Conservation (phyloP, 2,113 vertebrate species). For the Puma concolor region DNA sequence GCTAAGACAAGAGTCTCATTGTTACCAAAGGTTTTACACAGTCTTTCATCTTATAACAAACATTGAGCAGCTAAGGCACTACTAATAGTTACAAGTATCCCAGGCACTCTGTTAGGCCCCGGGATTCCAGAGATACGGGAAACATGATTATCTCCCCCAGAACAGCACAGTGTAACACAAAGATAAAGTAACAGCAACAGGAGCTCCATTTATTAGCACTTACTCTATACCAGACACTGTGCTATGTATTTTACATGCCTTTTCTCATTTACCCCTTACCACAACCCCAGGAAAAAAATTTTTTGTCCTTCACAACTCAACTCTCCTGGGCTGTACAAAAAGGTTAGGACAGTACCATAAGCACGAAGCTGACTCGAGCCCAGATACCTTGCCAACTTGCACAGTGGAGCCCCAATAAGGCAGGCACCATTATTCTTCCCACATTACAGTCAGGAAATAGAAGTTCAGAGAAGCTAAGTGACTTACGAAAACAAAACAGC, state of each 20-base stretch:
- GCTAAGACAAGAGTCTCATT: not conserved
- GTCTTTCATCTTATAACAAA: not conserved
- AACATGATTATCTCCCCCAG: not conserved
- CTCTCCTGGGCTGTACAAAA: not conserved
- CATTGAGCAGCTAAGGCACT: not conserved
- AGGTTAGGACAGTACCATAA: not conserved
- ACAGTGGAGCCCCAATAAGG: not conserved
- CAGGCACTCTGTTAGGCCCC: not conserved
- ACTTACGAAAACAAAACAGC: not conserved
- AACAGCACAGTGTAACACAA: not conserved
- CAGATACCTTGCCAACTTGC: not conserved
- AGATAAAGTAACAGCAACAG: not conserved
- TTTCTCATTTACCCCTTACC: not conserved
- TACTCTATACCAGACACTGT: not conserved
- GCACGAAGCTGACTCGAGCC: not conserved
- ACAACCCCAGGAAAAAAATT: rapidly evolving
- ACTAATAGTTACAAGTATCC: not conserved
- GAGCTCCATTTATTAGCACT: not conserved
- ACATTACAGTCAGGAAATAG: not conserved
- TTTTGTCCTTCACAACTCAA: not conserved
- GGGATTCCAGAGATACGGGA: not conserved
- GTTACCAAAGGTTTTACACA: not conserved
- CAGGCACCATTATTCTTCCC: not conserved
- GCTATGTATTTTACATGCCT: not conserved
- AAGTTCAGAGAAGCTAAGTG: not conserved